Conservation (phyloP, 2,797 vertebrate species). For the Glyptemys insculpta region DNA sequence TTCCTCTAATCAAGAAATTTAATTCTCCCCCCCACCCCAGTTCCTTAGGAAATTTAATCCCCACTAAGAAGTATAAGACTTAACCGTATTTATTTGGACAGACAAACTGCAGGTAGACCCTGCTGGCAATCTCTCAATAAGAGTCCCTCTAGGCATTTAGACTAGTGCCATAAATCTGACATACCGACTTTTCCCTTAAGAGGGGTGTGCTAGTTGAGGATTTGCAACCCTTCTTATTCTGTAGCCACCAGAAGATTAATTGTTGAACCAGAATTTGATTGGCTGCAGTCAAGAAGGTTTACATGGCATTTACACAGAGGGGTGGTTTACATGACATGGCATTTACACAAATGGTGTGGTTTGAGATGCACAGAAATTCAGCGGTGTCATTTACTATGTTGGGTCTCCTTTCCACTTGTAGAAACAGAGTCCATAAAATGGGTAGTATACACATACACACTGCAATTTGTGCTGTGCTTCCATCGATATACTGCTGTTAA, state of each 20-base stretch:
- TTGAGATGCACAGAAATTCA: background rate
- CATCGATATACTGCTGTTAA: background rate
- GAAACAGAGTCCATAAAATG: background rate
- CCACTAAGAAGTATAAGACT: background rate
- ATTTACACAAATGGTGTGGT: background rate
- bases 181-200: slow-evolving; percentile 20
- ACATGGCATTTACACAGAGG: background rate
- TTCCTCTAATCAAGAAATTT: background rate
- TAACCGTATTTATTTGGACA: background rate
- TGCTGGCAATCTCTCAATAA: background rate
- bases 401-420: background rate
- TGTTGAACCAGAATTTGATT: slow-evolving; percentile 17
- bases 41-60: background rate
- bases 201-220: slow-evolving; percentile 35
- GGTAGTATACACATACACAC: background rate
- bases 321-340: background rate
- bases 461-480: background rate
- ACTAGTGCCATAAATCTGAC: background rate
- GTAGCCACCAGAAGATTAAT: slow-evolving; percentile 14
- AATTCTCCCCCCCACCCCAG: background rate
- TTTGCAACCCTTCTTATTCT: slow-evolving; percentile 21
- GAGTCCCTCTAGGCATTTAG: background rate
- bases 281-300: background rate
- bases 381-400: background rate
- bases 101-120: background rate